These are phyloP conservation scores for Arenicola marina DNA, from an alignment of 2,888 invertebrate species.

Conservation along the genomic window DNA sequence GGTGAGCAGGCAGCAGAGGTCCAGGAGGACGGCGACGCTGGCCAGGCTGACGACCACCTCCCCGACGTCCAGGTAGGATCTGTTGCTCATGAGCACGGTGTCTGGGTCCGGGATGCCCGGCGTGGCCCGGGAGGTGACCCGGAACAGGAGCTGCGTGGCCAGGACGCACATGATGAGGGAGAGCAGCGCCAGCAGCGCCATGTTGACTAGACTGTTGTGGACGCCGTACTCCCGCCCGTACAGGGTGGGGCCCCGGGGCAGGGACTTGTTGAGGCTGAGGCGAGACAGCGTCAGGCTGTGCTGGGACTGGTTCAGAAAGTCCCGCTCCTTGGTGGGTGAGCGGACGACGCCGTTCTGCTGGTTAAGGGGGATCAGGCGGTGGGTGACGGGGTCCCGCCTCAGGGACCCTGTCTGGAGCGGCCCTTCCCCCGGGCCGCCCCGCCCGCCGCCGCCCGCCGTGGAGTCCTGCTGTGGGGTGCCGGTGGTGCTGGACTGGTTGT, in stretches of 20 bases:
- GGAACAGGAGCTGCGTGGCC: slow-evolving; percentile 74
- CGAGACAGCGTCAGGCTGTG: slow-evolving; percentile 8
- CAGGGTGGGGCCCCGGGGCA: background rate
- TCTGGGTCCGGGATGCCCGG: slow-evolving; percentile 57
- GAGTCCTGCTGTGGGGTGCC: no score
- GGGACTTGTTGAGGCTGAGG: background rate
- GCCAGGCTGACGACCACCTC: slow-evolving; percentile 90
- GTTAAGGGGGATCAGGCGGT: slow-evolving; percentile 11
- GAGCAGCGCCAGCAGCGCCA: slow-evolving; percentile 83
- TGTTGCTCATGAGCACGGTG: slow-evolving; percentile 55
- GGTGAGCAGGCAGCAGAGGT: slow-evolving; percentile 87
- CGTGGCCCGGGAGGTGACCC: slow-evolving; percentile 56
- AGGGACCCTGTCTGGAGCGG: background rate
- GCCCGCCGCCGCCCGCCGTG: no score
- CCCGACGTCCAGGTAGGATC: slow-evolving; percentile 84
- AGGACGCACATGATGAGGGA: slow-evolving; percentile 81
- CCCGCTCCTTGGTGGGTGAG: background rate
- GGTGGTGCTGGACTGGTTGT: no score
- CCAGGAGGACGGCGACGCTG: slow-evolving; percentile 83
- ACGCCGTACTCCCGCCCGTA: slow-evolving; percentile 65
- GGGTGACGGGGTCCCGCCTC: slow-evolving; percentile 7
- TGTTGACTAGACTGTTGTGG: slow-evolving; percentile 80
- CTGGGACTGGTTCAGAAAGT: background rate
- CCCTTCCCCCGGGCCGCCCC: no score
- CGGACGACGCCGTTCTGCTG: slow-evolving; percentile 17